These are phyloP conservation scores for Incurvaria masculella DNA, from an alignment of 2,888 invertebrate species.

Conservation along the genomic window DNA sequence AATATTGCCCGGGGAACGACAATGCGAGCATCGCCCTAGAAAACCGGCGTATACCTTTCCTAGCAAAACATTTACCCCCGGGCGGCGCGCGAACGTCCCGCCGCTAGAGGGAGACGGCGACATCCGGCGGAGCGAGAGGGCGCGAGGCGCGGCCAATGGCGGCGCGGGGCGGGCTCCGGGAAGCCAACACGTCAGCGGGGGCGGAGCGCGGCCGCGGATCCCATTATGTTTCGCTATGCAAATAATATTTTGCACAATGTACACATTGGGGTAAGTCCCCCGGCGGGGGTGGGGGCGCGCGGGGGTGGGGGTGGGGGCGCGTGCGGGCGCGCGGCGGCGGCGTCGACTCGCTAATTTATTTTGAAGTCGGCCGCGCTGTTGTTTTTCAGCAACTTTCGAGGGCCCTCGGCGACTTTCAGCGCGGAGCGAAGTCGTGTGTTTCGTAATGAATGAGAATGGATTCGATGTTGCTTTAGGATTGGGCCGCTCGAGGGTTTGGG, in stretches of 20 bases:
- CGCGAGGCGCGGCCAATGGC: slow-evolving; percentile 31
- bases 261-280: slow-evolving; percentile 56
- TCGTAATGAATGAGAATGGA: not conserved
- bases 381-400: slow-evolving; percentile 39
- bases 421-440: not conserved
- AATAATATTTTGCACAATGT: slow-evolving; percentile 72
- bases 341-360: slow-evolving; percentile 45
- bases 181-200: slow-evolving; percentile 55
- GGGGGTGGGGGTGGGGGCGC: slow-evolving; percentile 13
- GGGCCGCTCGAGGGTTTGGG: not conserved
- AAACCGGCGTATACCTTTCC: slow-evolving; percentile 55
- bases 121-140: slow-evolving; percentile 23
- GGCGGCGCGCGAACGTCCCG: slow-evolving; percentile 52
- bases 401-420: not conserved
- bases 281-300: slow-evolving; percentile 29
- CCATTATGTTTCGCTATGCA: slow-evolving; percentile 63
- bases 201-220: slow-evolving; percentile 45
- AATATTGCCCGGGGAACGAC: slow-evolving; percentile 37
- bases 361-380: slow-evolving; percentile 56
- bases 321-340: slow-evolving; percentile 23
- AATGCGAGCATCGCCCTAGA: slow-evolving; percentile 43
- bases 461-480: not conserved
- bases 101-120: slow-evolving; percentile 27
- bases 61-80: slow-evolving; percentile 57
- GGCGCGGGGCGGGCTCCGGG: slow-evolving; percentile 37